These are phyloP conservation scores for Sebastes itinus DNA, from an alignment of 2,797 vertebrate species.

Conservation along the genomic window DNA sequence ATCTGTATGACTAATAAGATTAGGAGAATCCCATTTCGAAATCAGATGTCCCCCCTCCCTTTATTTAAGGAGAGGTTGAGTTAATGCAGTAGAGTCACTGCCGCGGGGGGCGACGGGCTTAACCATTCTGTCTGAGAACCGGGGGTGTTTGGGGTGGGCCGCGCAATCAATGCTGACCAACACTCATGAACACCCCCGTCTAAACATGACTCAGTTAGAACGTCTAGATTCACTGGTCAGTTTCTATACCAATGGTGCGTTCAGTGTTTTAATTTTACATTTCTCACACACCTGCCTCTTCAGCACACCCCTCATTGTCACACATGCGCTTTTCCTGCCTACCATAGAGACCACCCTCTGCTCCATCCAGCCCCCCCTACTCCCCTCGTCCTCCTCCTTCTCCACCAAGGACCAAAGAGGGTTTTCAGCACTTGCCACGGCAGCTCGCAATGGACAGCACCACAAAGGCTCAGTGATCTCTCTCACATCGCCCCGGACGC, in stretches of 20 bases:
- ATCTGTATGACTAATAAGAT: slow-evolving; percentile 73
- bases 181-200: slow-evolving; percentile 78
- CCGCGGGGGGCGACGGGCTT: slow-evolving; percentile 78
- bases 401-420: slow-evolving; percentile 66
- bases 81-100: slow-evolving; percentile 83
- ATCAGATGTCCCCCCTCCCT: slow-evolving; percentile 56
- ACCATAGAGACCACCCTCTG: slow-evolving; percentile 70
- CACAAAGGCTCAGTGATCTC: slow-evolving; percentile 92
- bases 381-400: slow-evolving; percentile 28
- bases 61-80: slow-evolving; percentile 71
- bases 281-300: slow-evolving; percentile 65
- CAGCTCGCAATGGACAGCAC: slow-evolving; percentile 88
- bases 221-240: slow-evolving; percentile 76
- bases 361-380: slow-evolving; percentile 41
- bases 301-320: slow-evolving; percentile 52
- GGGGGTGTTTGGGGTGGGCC: slow-evolving; percentile 76
- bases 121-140: slow-evolving; percentile 85
- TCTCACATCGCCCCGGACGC: slow-evolving; percentile 86
- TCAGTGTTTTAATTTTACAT: slow-evolving; percentile 55
- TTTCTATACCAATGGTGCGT: slow-evolving; percentile 67
- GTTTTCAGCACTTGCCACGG: slow-evolving; percentile 87
- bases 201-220: slow-evolving; percentile 74
- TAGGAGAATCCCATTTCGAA: slow-evolving; percentile 72
- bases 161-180: slow-evolving; percentile 70
- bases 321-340: slow-evolving; percentile 65